Evolutionary conservation across 2,888 invertebrate genomes (phyloP).

Genomic region (Tenthredo amoena): DNA sequence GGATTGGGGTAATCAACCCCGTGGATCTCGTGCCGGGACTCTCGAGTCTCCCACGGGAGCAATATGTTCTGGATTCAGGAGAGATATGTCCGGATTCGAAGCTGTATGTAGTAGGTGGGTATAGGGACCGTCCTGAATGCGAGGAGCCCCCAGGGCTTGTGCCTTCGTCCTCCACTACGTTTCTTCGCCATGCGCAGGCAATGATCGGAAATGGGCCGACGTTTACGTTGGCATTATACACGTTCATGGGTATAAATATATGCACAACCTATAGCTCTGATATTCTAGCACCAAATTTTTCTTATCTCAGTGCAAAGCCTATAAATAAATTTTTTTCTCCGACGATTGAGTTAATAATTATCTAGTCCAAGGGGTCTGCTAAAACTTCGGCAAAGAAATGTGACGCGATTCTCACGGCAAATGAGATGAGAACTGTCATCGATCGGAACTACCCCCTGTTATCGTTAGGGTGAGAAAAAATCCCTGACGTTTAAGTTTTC

Average conservation of each 20-base stretch:
- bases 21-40: conserved; percentile 60
- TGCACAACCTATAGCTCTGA: neutral
- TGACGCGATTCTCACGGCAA: neutral
- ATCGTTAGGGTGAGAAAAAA: neutral
- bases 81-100: conserved; percentile 61
- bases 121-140: conserved; percentile 51
- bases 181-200: conserved; percentile 27
- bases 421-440: neutral
- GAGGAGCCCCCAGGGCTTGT: conserved; percentile 54
- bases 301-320: too few species aligned
- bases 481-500: neutral
- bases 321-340: neutral
- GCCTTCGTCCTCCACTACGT: conserved; percentile 39
- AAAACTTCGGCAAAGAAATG: neutral
- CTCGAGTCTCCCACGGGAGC: conserved; percentile 59
- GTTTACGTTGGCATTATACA: conserved; percentile 25
- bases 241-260: neutral
- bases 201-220: conserved; percentile 26
- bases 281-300: neutral
- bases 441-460: conserved; percentile 1
- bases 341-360: neutral
- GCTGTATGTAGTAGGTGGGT: conserved; percentile 46
- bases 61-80: conserved; percentile 61
- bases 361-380: neutral
- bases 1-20: conserved; percentile 60